Evolutionary conservation across 1,140 invertebrate genomes (phyloP), one percentile per base, ranked within the genome.

Genomic region (Batillaria attramentaria): DNA sequence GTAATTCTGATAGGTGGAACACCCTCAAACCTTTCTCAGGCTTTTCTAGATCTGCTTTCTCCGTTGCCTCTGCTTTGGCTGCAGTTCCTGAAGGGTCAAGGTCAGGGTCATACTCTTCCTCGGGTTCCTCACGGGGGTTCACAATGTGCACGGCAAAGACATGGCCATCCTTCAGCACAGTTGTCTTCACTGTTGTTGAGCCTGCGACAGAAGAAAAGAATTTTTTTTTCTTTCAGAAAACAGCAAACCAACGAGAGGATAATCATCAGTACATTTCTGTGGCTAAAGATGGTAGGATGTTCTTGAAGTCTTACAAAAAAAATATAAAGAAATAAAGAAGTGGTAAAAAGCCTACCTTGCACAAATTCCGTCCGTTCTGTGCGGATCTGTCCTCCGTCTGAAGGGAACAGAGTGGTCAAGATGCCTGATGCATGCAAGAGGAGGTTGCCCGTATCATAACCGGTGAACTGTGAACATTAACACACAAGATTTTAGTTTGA

Each of bases 81-180:
- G 33, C 57, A 13, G 2, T 33, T 20, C 35, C 35, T 57, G 42
- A 57, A 37, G 37, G 43, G 8, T 76, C 54, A 20, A 43, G 60
- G 13, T 75, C 65, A 5, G 77, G 80, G 37, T 84, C 84, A 4
- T 83, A 76, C 2, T 84, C 79, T 57, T 81, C 79, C 0, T 78
- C 82, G 20, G 84, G 60, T 28, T 50, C 33, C 62, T 89, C 86
- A 60, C 82, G 83, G 18, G 91, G 91, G 70, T 91, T 88, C 13
- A 90, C 43, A 33, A 91, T 80, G 80, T 91, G 91, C 2, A 91
- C 84, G 50, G 80, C 81, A 78, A 90, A 89, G 20, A 86, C 82
- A 81, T 91, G 89, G n/a, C 87, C 89, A 83, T 91, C 89, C 75
- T 91, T 91, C 66, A 89, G 42, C 6, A 91, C 84, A 37, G 85